Evolutionary conservation across 1,140 invertebrate species (phyloP).

Genomic region (Lysiphlebus fabarum): DNA sequence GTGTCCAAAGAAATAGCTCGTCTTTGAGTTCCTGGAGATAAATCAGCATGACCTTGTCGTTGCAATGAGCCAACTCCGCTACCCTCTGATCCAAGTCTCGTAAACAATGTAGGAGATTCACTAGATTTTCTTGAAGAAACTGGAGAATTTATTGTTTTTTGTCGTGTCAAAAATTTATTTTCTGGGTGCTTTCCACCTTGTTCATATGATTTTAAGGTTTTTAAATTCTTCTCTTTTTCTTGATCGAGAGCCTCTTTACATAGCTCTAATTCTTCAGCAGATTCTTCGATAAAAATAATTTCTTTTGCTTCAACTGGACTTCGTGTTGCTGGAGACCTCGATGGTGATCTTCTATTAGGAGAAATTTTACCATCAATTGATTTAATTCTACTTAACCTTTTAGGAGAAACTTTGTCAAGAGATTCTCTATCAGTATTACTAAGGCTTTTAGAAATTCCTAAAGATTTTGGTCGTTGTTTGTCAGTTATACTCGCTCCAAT

Average conservation of each 20-base stretch:
- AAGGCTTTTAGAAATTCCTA: conserved; percentile 51
- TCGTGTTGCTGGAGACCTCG: conserved; percentile 21
- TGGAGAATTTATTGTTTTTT: conserved; percentile 56
- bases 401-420: conserved; percentile 47
- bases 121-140: conserved; percentile 63
- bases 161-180: conserved; percentile 28
- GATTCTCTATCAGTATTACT: conserved; percentile 51
- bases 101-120: conserved; percentile 74
- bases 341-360: conserved; percentile 9
- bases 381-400: conserved; percentile 36
- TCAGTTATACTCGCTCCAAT: conserved; percentile 32
- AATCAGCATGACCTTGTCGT: conserved; percentile 65
- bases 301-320: conserved; percentile 14
- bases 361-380: conserved; percentile 26
- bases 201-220: not conserved
- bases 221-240: conserved; percentile 1
- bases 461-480: conserved; percentile 47
- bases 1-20: conserved; percentile 79
- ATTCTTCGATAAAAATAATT: conserved; percentile 11
- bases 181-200: conserved; percentile 1
- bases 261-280: conserved; percentile 4
- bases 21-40: conserved; percentile 70
- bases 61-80: conserved; percentile 70
- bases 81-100: conserved; percentile 77
- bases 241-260: conserved; percentile 4